Percentiles rank a stretch among this genome's conserved stretches.
These are phyloP conservation scores for Nemotelus nigrinus DNA, from an alignment of 2,888 invertebrate genomes.

Conservation along the genomic window DNA sequence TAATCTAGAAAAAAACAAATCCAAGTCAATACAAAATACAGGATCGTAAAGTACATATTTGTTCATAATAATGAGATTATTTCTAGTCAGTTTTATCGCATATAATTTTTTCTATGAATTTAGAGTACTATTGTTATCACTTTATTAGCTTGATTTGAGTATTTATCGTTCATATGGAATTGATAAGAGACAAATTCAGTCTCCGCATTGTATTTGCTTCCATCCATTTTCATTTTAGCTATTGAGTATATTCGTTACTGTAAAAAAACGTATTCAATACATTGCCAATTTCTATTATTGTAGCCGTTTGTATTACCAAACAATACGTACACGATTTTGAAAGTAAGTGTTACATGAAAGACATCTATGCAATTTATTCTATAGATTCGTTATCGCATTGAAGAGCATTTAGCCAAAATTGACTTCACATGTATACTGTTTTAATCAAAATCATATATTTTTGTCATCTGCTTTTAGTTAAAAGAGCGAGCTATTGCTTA, in stretches of 20 bases:
- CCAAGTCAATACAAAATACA: conserved; percentile 26
- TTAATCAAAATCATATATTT: not conserved
- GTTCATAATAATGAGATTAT: conserved; percentile 15
- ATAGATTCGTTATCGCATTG: too few species aligned
- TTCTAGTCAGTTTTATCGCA: conserved; percentile 24
- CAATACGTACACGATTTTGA: too few species aligned
- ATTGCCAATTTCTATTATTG: too few species aligned
- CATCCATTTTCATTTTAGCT: too few species aligned
- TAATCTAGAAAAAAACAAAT: not conserved
- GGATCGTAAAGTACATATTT: conserved; percentile 17
- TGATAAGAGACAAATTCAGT: not conserved
- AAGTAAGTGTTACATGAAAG: too few species aligned
- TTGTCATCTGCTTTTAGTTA: not conserved
- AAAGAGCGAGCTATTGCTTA: not conserved
- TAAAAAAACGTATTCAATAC: too few species aligned
- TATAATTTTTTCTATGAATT: not conserved
- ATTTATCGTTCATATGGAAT: not conserved
- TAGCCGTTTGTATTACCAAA: too few species aligned
- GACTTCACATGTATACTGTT: not conserved
- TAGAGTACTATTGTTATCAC: not conserved
- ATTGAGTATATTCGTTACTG: too few species aligned
- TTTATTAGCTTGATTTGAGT: not conserved
- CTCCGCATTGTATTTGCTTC: too few species aligned
- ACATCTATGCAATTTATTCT: too few species aligned
- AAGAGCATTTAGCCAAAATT: too few species aligned